Evolutionary conservation across 2,797 vertebrate species (phyloP), one percentile per base, ranked within the genome.

Genomic region (Hemibagrus guttatus): DNA sequence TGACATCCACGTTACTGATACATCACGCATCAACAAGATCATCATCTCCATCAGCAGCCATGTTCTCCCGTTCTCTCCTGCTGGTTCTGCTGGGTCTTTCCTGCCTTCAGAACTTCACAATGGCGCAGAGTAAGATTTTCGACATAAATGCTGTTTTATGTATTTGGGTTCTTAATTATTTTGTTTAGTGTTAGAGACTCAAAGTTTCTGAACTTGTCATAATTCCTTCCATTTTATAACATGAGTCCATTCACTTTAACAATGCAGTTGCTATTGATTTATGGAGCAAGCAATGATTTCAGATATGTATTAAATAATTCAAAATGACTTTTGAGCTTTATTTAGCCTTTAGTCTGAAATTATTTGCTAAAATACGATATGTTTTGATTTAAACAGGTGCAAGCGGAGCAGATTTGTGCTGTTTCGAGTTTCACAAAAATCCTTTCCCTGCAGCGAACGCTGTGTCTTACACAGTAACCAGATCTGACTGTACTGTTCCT

Each of bases 391-490:
- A 49, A 11, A 74, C 84, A 90, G 89, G 13, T 81, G 28, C 2
- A 39, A 78, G 63, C 0, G 1, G 0, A 13, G 86, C 87, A 66
- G 2, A 0, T 0, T 39, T 84, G 54, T 90, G 89, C 86, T 90
- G 89, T 83, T 90, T 89, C 52, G 6, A 16, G 0, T 74, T 52
- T 42, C 49, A 61, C 35, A 6, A 0, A 0, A 71, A 3, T 68
- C 31, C 2, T 31, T 8, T 89, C 6, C 76, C 56, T 4, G 2
- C 3, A 0, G 0, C 0, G 0, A 39, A 6, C 59, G 49, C 87
- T 6, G 1, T 1, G 0, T n/a, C 42, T 8, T 88, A 86, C 17
- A 1, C 0, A 0, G 1, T 6, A 1, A 86, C 87, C 9, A 58
- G 56, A 6, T 0, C 0, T 1, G 75, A 86, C 0, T 90, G 89